Base-by-base conservation (phyloP, 2,888 invertebrate species). In the Nasonia oneida region DNA sequence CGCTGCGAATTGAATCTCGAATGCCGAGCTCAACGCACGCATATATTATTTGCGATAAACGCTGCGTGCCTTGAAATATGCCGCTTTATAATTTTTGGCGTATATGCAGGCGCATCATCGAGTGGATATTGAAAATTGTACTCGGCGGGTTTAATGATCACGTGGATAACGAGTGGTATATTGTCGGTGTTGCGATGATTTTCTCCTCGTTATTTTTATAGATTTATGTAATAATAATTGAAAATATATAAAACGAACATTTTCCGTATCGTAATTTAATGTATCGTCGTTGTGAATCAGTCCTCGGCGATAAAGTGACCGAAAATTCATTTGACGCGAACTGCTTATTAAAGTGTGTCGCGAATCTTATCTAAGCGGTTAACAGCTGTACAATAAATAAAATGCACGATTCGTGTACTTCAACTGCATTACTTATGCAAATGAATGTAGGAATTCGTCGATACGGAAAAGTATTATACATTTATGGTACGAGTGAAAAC, bases 1-100 rank as follows among this genome's bases (percentile, higher is more conserved):
- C 18, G 42, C 18, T 5, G 73, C 42, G 47, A 73, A 73, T 73
- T 73, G 73, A 73, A 73, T 73, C 73, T 73, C 23, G n/a, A 73
- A n/a, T 39, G 23, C 47, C 39, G 47, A 47, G 18, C 8, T 12
- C 42, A 18, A 18, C n/a, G 39, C 10, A 42, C n/a, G 37, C 18
- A 39, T 37, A 42, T 39, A 18, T 8, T 61, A 23, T 61, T n/a
- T 23, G 23, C 23, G 61, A 61, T 61, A 23, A 61, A 61, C 23
- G 61, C 23, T 29, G 23, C 1, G 0, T 37, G 18, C n/a, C n/a
- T 15, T 18, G 15, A 18, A n/a, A 57, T 57, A 37, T 37, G 57
- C 4, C 4, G 57, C 12, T 47, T 47, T 47, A 47, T 12, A 12
- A 47, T 12, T 47, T 53, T 53, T 53, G 15, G 37, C 37, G 37